phyloP scores from a whole-genome alignment of 2,113 vertebrate species.

The Leptobrachium leishanense region DNA sequence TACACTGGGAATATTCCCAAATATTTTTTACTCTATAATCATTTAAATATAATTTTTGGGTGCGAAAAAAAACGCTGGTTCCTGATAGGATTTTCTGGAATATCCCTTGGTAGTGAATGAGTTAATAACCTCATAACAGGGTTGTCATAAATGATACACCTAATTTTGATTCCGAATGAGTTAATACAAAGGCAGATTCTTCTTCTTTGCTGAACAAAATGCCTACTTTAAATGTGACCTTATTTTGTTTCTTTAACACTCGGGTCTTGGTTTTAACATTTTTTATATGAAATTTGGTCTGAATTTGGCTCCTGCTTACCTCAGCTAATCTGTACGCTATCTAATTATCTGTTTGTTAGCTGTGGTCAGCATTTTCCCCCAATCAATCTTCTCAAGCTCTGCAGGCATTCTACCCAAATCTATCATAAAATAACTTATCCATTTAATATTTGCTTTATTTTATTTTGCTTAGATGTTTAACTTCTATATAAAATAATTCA shows the following conservation, averaged over 20 bases:
- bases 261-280: background rate
- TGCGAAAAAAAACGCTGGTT: too few relatives aligned
- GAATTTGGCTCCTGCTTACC: background rate
- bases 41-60: too few relatives aligned
- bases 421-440: background rate
- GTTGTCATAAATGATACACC: too few relatives aligned
- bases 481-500: background rate
- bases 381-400: background rate
- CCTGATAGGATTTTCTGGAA: too few relatives aligned
- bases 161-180: too few relatives aligned
- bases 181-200: too few relatives aligned
- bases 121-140: too few relatives aligned
- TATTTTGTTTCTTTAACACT: background rate
- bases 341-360: background rate
- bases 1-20: too few relatives aligned
- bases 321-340: background rate
- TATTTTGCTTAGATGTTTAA: background rate
- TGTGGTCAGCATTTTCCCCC: background rate
- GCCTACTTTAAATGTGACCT: background rate
- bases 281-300: background rate
- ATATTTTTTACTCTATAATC: too few relatives aligned
- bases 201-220: too few relatives aligned
- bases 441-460: background rate
- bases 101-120: too few relatives aligned
- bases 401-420: background rate